Base-by-base conservation (phyloP, 2,888 invertebrate genomes). In the Ormyrus pomaceus region DNA sequence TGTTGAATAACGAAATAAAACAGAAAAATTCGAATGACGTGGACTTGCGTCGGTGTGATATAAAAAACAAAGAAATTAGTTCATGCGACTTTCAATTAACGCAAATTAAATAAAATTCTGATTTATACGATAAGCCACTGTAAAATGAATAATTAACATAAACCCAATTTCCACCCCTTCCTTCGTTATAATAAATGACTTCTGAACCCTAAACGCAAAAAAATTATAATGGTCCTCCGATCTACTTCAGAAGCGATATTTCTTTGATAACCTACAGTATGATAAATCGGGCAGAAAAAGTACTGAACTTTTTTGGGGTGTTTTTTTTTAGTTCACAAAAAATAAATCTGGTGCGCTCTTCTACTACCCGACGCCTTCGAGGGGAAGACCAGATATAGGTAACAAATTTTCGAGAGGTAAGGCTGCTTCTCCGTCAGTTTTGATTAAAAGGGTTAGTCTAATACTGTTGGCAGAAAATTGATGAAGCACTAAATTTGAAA, bases 271-370 rank as follows among this genome's bases (percentile, higher is more conserved):
- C 51, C 51, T 51, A 34, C 34, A 51, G 50, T 13, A 50, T 61
- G 61, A 71, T 61, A 50, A 71, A 61, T 71, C 45, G 19, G 51
- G 34, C 11, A 51, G 11, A 34, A 69, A 53, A 51, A 19, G 5
- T 5, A 51, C 11, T 1, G 2, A 51, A 19, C 50, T 51, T 51
- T 61, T 61, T 55, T 46, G 56, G 45, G 19, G 11, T 51, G 53
- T 51, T 46, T 56, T 34, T 34, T 34, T 56, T 48, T 46, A 58
- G 69, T 8, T 6, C 11, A 19, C 50, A 48, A 46, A 46, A 48
- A 8, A 70, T 70, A 70, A 70, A 70, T 72, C 13, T 7, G 19
- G 6, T n/a, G 51, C 4, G 11, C 19, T 61, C 51, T 59, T 34
- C 5, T 34, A 34, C n/a, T 19, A 1, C 34, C 34, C 34, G 1